Conservation (phyloP, 2,797 vertebrate species). For the Gephyroberyx darwinii region DNA sequence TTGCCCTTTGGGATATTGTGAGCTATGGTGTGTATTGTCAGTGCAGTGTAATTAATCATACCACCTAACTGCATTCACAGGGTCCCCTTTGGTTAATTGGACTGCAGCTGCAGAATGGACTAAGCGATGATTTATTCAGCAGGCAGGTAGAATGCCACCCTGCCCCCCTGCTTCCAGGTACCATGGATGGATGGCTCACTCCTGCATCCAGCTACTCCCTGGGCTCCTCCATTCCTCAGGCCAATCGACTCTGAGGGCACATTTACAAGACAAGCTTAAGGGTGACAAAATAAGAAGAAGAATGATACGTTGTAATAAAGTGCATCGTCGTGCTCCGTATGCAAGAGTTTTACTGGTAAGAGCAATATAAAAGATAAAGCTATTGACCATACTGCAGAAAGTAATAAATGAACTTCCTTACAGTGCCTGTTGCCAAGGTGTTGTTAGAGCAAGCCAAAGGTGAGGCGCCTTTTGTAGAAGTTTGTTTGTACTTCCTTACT, state of each 20-base stretch:
- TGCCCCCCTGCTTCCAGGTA: constrained; percentile 43
- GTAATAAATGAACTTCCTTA: constrained; percentile 60
- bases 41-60: constrained; percentile 77
- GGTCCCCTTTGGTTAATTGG: constrained; percentile 79
- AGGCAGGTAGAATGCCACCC: constrained; percentile 56
- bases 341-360: constrained; percentile 23
- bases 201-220: constrained; percentile 46
- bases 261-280: constrained; percentile 52
- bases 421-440: constrained; percentile 33
- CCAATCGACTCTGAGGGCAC: constrained; percentile 60
- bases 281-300: constrained; percentile 53
- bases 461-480: constrained; percentile 34
- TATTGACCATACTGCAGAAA: constrained; percentile 51
- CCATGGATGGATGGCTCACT: constrained; percentile 67
- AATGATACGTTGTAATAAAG: constrained; percentile 56
- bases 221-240: constrained; percentile 64
- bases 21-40: constrained; percentile 64
- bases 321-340: constrained; percentile 32
- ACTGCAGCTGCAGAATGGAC: constrained; percentile 72
- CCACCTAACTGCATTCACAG: constrained; percentile 68
- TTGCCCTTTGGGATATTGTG: constrained; percentile 62
- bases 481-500: constrained; percentile 46
- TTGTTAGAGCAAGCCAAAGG: constrained; percentile 46
- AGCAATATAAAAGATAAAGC: constrained; percentile 35
- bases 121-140: constrained; percentile 78